phyloP scores from a whole-genome alignment of 64 coral and sea anemone species.

The Actinia tenebrosa region DNA sequence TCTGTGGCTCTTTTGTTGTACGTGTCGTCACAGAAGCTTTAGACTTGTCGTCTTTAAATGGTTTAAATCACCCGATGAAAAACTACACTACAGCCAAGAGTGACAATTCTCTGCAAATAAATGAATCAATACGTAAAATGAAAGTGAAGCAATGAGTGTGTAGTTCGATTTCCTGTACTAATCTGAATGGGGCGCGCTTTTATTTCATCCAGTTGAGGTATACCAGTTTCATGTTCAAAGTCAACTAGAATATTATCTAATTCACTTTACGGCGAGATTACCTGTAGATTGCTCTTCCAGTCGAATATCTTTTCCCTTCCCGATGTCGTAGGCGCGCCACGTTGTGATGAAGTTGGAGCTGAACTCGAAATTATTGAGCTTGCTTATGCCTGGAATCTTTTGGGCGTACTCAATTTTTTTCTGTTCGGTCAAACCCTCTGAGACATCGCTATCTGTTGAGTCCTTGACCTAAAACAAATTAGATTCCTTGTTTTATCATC shows the following conservation, averaged over 20 bases:
- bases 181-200: not conserved
- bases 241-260: too few species aligned
- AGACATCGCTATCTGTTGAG: too few species aligned
- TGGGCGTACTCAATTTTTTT: too few species aligned
- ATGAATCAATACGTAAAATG: not conserved
- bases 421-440: too few species aligned
- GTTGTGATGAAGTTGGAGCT: too few species aligned
- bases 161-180: not conserved
- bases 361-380: too few species aligned
- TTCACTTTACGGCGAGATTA: not conserved
- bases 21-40: not conserved
- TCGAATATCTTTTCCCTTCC: not conserved
- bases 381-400: too few species aligned
- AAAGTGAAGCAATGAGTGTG: not conserved
- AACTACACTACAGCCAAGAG: not conserved
- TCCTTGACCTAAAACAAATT: too few species aligned
- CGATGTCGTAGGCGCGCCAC: too few species aligned
- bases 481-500: too few species aligned
- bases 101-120: not conserved
- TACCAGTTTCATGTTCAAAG: not conserved
- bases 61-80: not conserved
- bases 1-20: not conserved
- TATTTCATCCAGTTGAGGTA: not conserved
- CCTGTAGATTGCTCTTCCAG: slow-evolving; percentile 16
- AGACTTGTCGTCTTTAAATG: not conserved